Base-by-base conservation (phyloP, 2,113 vertebrate genomes). In the Hypanus sabinus region DNA sequence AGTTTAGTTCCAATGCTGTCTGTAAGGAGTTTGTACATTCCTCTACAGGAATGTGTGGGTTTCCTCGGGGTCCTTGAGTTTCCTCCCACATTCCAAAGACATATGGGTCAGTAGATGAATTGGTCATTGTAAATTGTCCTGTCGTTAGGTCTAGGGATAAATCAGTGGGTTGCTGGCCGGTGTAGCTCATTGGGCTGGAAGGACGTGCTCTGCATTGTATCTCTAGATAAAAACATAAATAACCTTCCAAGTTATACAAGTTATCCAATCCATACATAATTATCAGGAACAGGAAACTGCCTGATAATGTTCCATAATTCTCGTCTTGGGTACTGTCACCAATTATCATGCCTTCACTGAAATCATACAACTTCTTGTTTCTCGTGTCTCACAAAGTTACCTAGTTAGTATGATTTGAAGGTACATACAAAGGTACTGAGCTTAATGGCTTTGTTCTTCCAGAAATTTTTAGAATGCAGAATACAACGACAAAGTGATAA, bases 401-500 rank as follows among this genome's bases (percentile, higher is more conserved):
- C 30, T 62, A 27, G 57, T 88, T 65, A 36, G 60, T 65, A 65
- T 33, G 14, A 14, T 27, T 60, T 60, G 30, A 24, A 87, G 55
- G 30, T 68, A 65, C 85, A 62, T n/a, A 22, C n/a, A 7, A 65
- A 65, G 60, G 16, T 30, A 90, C 60, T 65, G 60, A 90, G 7
- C 85, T 65, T 12, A 5, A 30, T 46, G 3, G 24, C 68, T 73
- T 93, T 70, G 27, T 93, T 73, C 33, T 73, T 93, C 68, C 46
- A 24, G 38, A 55, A 73, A 75, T 5, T 55, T 33, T 27, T 93
- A 33, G 30, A 36, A 92, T 10, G 4, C 38, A 38, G 91, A 73
- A 73, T 75, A 93, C 68, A 75, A 73, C 11, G 65, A 73, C 91
- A 93, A 93, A 55, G 22, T 73, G 91, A 93, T 55, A 12, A 33